Evolutionary conservation across 2,797 vertebrate species (phyloP).

Genomic region (Phalloptychus januarius): DNA sequence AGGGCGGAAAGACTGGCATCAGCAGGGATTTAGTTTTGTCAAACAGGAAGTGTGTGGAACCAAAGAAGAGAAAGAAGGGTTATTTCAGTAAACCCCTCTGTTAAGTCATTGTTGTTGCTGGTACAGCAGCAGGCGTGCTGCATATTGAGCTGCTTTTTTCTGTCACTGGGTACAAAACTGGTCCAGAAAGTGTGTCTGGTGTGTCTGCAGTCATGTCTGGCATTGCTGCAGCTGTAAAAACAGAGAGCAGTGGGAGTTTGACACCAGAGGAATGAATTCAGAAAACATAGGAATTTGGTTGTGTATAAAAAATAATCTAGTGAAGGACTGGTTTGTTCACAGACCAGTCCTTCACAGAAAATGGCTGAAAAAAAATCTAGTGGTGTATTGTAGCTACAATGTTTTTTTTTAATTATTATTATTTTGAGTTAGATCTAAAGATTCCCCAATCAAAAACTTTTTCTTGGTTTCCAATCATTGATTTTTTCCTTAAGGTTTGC

Average conservation of each 20-base stretch:
- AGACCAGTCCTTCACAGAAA: slow-evolving; percentile 15
- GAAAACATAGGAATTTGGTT: slow-evolving; percentile 19
- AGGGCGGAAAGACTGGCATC: slow-evolving; percentile 76
- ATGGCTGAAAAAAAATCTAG: not conserved
- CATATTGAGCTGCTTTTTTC: slow-evolving; percentile 32
- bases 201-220: slow-evolving; percentile 48
- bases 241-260: slow-evolving; percentile 7
- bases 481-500: not conserved
- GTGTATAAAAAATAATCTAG: slow-evolving; percentile 4
- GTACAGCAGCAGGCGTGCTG: slow-evolving; percentile 48
- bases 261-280: slow-evolving; percentile 13
- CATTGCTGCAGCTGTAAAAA: slow-evolving; percentile 48
- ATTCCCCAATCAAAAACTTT: not conserved
- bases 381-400: not conserved
- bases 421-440: not conserved
- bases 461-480: not conserved
- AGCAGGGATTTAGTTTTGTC: slow-evolving; percentile 78
- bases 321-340: slow-evolving; percentile 14
- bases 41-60: slow-evolving; percentile 81
- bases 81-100: slow-evolving; percentile 75
- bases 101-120: slow-evolving; percentile 79
- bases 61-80: slow-evolving; percentile 75
- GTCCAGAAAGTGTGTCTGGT: slow-evolving; percentile 47
- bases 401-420: not conserved
- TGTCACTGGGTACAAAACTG: slow-evolving; percentile 44